Conservation (phyloP, 2,888 invertebrate species). For the Villa cingulata region DNA sequence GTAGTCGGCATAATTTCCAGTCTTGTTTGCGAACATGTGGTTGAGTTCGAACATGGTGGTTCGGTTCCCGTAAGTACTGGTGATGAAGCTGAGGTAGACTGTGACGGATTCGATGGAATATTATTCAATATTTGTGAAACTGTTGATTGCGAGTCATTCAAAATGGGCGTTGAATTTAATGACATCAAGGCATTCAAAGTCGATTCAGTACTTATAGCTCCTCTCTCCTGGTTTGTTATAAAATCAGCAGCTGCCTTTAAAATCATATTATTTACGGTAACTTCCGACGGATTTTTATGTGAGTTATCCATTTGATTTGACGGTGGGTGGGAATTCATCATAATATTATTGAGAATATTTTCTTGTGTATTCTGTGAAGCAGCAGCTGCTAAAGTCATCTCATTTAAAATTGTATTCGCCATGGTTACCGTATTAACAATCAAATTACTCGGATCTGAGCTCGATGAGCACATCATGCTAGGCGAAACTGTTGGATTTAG, state of each 20-base stretch:
- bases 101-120: conserved; percentile 13
- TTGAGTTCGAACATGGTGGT: conserved; percentile 11
- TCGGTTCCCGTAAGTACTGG: conserved; percentile 10
- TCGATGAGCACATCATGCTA: conserved; percentile 41
- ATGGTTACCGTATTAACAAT: conserved; percentile 26
- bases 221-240: conserved; percentile 45
- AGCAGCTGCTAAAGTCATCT: conserved; percentile 24
- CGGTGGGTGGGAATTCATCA: conserved; percentile 24
- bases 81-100: conserved; percentile 13
- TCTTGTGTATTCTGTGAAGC: conserved; percentile 30
- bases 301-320: conserved; percentile 12
- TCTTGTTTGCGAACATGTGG: not conserved
- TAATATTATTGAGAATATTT: conserved; percentile 31
- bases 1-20: not conserved
- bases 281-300: conserved; percentile 25
- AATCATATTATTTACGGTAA: conserved; percentile 50
- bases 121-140: conserved; percentile 16
- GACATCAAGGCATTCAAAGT: conserved; percentile 19
- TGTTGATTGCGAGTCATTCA: conserved; percentile 10
- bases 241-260: conserved; percentile 60
- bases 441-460: conserved; percentile 11
- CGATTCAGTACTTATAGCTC: conserved; percentile 40
- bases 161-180: conserved; percentile 14
- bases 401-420: conserved; percentile 31
- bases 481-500: conserved; percentile 48